Percentiles rank a stretch among this genome's conserved stretches.
These are phyloP conservation scores for Botia almorhae DNA, from an alignment of 2,797 vertebrate genomes.

Conservation along the genomic window DNA sequence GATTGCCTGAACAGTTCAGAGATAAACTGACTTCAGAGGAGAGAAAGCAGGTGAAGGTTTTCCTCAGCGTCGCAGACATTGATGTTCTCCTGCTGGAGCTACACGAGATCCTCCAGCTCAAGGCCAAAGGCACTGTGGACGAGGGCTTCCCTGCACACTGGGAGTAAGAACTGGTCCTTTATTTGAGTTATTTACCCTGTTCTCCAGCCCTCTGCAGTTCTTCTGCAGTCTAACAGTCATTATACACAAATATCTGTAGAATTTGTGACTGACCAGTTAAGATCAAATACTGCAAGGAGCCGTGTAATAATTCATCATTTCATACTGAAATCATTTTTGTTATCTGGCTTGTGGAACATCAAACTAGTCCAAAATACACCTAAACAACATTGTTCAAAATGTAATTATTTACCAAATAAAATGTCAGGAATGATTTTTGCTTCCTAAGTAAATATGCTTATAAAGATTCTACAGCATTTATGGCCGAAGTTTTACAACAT, in stretches of 20 bases:
- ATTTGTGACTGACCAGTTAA: too few species aligned
- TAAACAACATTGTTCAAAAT: not conserved
- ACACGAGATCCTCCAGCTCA: slow-evolving; percentile 78
- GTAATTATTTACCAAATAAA: slow-evolving; percentile 4
- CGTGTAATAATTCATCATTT: too few species aligned
- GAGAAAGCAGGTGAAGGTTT: slow-evolving; percentile 62
- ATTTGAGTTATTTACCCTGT: not conserved
- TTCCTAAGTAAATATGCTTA: slow-evolving; percentile 33
- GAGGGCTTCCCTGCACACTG: slow-evolving; percentile 67
- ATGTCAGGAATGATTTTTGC: slow-evolving; percentile 4
- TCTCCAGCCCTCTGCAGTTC: not conserved
- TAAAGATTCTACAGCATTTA: slow-evolving; percentile 50
- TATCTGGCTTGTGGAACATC: not conserved
- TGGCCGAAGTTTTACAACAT: not conserved
- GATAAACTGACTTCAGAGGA: slow-evolving; percentile 62
- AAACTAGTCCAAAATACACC: not conserved
- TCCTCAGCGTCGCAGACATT: slow-evolving; percentile 70
- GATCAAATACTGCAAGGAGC: too few species aligned
- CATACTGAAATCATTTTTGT: not conserved
- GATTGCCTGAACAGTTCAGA: slow-evolving; percentile 63
- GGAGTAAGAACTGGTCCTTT: slow-evolving; percentile 70
- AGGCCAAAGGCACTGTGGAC: slow-evolving; percentile 57
- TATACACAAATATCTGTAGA: too few species aligned
- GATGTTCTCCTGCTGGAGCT: slow-evolving; percentile 73
- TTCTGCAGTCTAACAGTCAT: too few species aligned